phyloP scores from a whole-genome alignment of 2,888 invertebrate species.

The Epirrhoe tristata region DNA sequence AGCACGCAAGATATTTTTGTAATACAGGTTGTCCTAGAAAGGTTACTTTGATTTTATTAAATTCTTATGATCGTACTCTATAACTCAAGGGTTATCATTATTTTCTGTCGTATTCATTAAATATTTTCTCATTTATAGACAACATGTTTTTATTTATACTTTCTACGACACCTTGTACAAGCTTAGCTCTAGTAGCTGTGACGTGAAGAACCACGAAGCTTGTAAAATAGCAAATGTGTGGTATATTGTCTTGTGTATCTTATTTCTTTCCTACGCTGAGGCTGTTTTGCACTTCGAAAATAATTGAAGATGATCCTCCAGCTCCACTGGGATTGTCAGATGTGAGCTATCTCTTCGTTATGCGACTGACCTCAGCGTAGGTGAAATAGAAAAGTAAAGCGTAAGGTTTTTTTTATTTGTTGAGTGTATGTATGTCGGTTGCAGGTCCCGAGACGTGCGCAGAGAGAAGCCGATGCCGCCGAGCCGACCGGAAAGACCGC shows the following conservation, averaged over 20 bases:
- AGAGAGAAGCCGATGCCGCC: conserved; percentile 64
- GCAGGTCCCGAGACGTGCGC: conserved; percentile 68
- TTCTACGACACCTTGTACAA: conserved; percentile 30
- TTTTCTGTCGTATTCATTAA: background rate
- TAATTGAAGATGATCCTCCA: too few relatives aligned
- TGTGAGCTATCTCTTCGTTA: too few relatives aligned
- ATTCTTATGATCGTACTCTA: background rate
- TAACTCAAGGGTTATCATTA: background rate
- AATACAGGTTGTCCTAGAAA: conserved; percentile 31
- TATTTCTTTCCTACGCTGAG: background rate
- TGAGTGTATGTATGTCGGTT: conserved; percentile 51
- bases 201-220: conserved; percentile 23
- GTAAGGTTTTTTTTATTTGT: conserved; percentile 12
- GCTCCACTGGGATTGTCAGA: too few relatives aligned
- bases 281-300: background rate
- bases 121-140: background rate
- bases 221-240: conserved; percentile 31
- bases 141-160: conserved; percentile 1
- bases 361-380: background rate
- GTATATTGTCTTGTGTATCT: conserved; percentile 27
- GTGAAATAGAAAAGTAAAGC: conserved; percentile 3
- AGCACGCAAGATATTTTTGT: conserved; percentile 28
- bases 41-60: conserved; percentile 1
- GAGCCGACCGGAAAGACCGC: conserved; percentile 20
- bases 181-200: conserved; percentile 18